Percentiles rank a stretch among this genome's conserved stretches.
These are phyloP conservation scores for Homalodisca vitripennis DNA, from an alignment of 1,140 invertebrate genomes.

Conservation along the genomic window DNA sequence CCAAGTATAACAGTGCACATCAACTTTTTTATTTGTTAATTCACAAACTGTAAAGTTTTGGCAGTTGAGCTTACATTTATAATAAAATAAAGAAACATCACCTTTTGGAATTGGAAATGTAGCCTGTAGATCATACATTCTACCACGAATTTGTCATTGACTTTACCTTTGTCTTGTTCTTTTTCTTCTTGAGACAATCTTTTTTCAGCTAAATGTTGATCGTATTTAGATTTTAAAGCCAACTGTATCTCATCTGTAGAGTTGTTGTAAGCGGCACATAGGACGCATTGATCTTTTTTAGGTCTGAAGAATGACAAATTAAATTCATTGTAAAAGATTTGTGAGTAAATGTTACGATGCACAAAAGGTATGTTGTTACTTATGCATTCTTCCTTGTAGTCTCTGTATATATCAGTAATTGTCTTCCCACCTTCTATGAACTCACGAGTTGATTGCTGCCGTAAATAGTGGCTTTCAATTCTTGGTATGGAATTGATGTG, in stretches of 20 bases:
- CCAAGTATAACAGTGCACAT: slow-evolving; percentile 49
- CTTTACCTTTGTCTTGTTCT: slow-evolving; percentile 13
- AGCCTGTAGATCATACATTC: slow-evolving; percentile 23
- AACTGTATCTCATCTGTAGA: not conserved
- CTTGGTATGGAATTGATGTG: slow-evolving; percentile 36
- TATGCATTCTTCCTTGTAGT: slow-evolving; percentile 32
- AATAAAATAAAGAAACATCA: slow-evolving; percentile 39
- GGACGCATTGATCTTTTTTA: slow-evolving; percentile 39
- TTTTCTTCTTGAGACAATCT: not conserved
- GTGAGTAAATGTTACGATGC: slow-evolving; percentile 8
- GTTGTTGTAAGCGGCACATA: slow-evolving; percentile 17
- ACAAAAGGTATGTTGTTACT: slow-evolving; percentile 30
- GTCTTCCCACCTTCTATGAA: slow-evolving; percentile 35
- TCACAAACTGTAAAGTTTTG: slow-evolving; percentile 41
- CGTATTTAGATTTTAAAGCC: not conserved
- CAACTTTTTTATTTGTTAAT: slow-evolving; percentile 25
- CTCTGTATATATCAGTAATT: slow-evolving; percentile 31
- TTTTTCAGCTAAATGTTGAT: slow-evolving; percentile 23
- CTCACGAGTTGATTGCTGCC: slow-evolving; percentile 28
- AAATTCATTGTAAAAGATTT: slow-evolving; percentile 28
- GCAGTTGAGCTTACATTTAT: slow-evolving; percentile 41
- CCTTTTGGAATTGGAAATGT: slow-evolving; percentile 13
- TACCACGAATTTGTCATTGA: not conserved
- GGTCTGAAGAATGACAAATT: slow-evolving; percentile 27
- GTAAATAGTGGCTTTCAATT: slow-evolving; percentile 37